Evolutionary conservation across 2,797 vertebrate genomes (phyloP), one percentile per base, ranked within the genome.

Genomic region (Xiphorhynchus erythropygius): DNA sequence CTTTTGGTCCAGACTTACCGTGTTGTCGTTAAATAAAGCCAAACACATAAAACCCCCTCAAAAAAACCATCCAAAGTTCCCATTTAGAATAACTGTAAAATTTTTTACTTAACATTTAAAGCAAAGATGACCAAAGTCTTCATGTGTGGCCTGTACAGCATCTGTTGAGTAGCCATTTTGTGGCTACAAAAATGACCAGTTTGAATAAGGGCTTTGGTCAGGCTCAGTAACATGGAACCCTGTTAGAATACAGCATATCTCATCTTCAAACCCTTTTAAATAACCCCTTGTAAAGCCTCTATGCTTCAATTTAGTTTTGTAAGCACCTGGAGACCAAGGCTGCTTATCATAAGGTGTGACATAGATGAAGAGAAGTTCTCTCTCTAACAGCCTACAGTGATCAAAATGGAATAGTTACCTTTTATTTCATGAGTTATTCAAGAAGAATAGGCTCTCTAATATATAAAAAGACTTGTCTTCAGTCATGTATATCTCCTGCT

Each of bases 1-100:
- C 2, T n/a, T 76, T 37, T 55, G 59, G 75, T 84, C 5, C 4
- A 86, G 17, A 13, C 32, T 75, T 32, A 65, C 17, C 24, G n/a
- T 25, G 15, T 22, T 56, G 10, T 28, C 24, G 23, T 11, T 47
- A 47, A 3, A 59, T 24, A 37, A 49, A 21, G 7, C 19, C 8
- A 68, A 52, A 27, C 3, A 10, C 21, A 55, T 24, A 47, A 0
- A 5, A 8, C 8, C 3, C 11, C 5, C 1, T 1, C 3, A 5
- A 11, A 19, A 18, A 8, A 4, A 5, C 4, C 3, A 39, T 7
- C 4, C 13, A 47, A 35, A 50, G 60, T 46, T 28, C 41, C 7
- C 50, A 35, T 30, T 94, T 30, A 52, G 15, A 73, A 47, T 65
- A 2, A 41, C 49, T 57, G 75, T 24, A 62, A 44, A 49, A 44